These are phyloP conservation scores for Cyrtorhinus lividipennis DNA, from an alignment of 1,140 invertebrate genomes.

Conservation along the genomic window DNA sequence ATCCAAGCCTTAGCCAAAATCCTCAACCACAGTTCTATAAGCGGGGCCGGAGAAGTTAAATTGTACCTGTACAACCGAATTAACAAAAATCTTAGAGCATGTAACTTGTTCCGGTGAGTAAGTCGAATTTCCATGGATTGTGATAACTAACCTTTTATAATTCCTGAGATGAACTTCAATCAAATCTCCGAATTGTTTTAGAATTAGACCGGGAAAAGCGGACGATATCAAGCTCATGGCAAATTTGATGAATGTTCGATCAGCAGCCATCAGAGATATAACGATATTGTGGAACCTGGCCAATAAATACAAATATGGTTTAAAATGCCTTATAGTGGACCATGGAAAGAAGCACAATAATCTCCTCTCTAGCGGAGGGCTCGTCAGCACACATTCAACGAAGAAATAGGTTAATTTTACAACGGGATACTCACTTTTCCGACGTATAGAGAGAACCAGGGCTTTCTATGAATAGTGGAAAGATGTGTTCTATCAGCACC, in stretches of 20 bases:
- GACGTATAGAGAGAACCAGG: constrained; percentile 45
- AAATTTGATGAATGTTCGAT: constrained; percentile 59
- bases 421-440: constrained; percentile 32
- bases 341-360: too few species aligned
- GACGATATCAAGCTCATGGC: constrained; percentile 57
- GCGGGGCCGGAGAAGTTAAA: constrained; percentile 34
- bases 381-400: too few species aligned
- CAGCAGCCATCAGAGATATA: constrained; percentile 44
- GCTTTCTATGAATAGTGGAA: constrained; percentile 53
- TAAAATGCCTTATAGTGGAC: too few species aligned
- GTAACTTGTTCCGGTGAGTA: too few species aligned
- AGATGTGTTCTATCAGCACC: constrained; percentile 45
- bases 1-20: constrained; percentile 24
- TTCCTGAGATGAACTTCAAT: constrained; percentile 51
- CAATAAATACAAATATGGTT: too few species aligned
- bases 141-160: constrained; percentile 38
- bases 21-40: constrained; percentile 44
- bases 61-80: constrained; percentile 33
- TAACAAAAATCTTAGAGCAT: too few species aligned
- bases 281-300: constrained; percentile 31
- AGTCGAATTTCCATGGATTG: too few species aligned
- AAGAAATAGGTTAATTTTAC: background rate
- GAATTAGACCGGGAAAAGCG: constrained; percentile 51
- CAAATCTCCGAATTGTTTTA: constrained; percentile 56
- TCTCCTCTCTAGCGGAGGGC: too few species aligned